These are phyloP conservation scores for Drosophila suzukii DNA, from an alignment of 1,140 invertebrate genomes.

Conservation along the genomic window DNA sequence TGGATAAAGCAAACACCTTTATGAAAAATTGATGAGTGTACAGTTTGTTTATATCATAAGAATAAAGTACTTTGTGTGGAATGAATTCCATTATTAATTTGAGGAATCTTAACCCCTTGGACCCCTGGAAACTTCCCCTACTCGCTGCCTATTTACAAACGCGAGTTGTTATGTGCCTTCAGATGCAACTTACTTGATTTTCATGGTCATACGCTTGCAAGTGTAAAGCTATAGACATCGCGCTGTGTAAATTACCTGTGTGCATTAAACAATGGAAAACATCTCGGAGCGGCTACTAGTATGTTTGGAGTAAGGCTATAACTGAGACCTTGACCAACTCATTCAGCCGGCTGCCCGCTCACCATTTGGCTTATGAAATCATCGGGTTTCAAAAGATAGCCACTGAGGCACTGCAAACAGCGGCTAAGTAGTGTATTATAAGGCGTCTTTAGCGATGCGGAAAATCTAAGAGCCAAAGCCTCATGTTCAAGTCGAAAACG, in stretches of 20 bases:
- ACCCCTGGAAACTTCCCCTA: background rate
- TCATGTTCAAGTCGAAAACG: background rate
- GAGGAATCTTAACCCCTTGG: slow-evolving; percentile 9
- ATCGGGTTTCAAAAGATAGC: slow-evolving; percentile 71
- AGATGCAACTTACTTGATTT: slow-evolving; percentile 41
- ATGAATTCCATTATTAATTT: background rate
- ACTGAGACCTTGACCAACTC: slow-evolving; percentile 74
- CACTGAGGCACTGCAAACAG: slow-evolving; percentile 44
- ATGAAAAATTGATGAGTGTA: background rate
- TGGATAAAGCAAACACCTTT: background rate
- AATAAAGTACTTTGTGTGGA: background rate
- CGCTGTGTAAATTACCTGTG: slow-evolving; percentile 50
- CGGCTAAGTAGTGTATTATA: slow-evolving; percentile 24
- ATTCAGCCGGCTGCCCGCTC: slow-evolving; percentile 35
- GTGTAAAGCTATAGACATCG: slow-evolving; percentile 53
- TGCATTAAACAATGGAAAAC: slow-evolving; percentile 60
- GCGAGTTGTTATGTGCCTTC: slow-evolving; percentile 16
- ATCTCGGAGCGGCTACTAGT: slow-evolving; percentile 39
- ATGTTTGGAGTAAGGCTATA: slow-evolving; percentile 37
- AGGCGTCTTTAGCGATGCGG: slow-evolving; percentile 60
- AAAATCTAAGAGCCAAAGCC: slow-evolving; percentile 68
- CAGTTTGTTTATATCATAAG: background rate
- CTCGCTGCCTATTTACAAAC: slow-evolving; percentile 1
- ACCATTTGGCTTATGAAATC: slow-evolving; percentile 52
- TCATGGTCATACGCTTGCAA: slow-evolving; percentile 42